A percentile compares a stretch with the other conserved stretches of the same genome.
phyloP scores from a whole-genome alignment of 2,113 vertebrate genomes.

The Ptilonorhynchus violaceus region DNA sequence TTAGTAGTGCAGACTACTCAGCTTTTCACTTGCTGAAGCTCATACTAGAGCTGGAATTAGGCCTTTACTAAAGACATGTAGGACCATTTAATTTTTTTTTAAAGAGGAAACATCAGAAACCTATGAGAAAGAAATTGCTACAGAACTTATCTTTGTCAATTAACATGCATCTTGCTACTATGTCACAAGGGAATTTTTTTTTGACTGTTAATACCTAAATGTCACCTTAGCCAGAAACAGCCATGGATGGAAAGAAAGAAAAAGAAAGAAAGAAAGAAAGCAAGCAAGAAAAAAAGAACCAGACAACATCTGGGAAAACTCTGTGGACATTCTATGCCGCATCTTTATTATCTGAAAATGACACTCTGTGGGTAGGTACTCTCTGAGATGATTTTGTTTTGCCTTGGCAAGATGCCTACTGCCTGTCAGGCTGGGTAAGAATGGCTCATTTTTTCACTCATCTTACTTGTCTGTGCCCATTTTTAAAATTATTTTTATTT shows the following conservation, averaged over 20 bases:
- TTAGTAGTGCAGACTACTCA: background rate
- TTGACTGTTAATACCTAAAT: background rate
- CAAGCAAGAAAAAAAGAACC: background rate
- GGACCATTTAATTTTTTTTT: background rate
- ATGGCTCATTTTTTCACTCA: background rate
- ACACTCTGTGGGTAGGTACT: background rate
- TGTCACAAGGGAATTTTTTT: background rate
- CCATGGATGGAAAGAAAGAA: no score
- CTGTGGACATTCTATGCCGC: background rate
- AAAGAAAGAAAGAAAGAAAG: background rate
- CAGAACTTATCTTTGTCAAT: background rate
- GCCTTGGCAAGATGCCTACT: background rate
- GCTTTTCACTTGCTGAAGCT: background rate
- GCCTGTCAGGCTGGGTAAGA: background rate
- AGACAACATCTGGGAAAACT: background rate
- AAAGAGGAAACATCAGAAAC: background rate
- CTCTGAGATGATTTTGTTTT: background rate
- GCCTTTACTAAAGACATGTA: background rate
- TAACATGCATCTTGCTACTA: background rate
- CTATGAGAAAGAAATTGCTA: background rate
- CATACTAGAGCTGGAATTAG: background rate
- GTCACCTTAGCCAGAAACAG: background rate
- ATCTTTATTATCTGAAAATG: background rate
- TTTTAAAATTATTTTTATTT: background rate
- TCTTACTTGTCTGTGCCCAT: background rate